Evolutionary conservation across 2,113 vertebrate species (phyloP).

Genomic region (Ascaphus truei): DNA sequence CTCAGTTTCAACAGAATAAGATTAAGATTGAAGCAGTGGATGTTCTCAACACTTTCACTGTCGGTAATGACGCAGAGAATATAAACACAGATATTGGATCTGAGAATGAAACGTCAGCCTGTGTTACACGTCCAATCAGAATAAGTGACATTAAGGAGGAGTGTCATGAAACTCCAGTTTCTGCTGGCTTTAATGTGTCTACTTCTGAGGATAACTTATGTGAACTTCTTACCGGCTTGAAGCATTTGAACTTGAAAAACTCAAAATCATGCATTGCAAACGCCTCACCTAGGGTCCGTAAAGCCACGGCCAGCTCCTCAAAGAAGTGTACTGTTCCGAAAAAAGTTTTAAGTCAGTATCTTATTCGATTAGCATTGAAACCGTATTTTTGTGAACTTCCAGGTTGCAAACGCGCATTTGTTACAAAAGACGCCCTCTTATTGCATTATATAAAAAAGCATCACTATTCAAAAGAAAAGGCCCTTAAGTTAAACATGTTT

Average conservation of each 20-base stretch:
- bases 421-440: constrained; percentile 81
- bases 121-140: constrained; percentile 47
- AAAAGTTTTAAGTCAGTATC: constrained; percentile 61
- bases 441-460: constrained; percentile 87
- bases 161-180: constrained; percentile 53
- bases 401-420: constrained; percentile 78
- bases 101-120: constrained; percentile 49
- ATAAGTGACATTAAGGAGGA: constrained; percentile 46
- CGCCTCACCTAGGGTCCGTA: constrained; percentile 54
- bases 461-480: constrained; percentile 73
- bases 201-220: constrained; percentile 68
- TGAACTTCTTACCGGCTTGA: constrained; percentile 82
- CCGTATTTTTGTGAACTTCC: constrained; percentile 83
- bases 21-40: constrained; percentile 60
- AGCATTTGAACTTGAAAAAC: constrained; percentile 81
- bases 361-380: constrained; percentile 75
- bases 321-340: constrained; percentile 55
- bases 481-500: constrained; percentile 78
- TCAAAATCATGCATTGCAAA: constrained; percentile 54
- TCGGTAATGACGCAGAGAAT: constrained; percentile 23
- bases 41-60: constrained; percentile 36
- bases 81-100: too few relatives aligned
- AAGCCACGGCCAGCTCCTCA: constrained; percentile 57
- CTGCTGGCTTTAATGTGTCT: constrained; percentile 51
- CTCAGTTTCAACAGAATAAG: constrained; percentile 74